Evolutionary conservation across 2,888 invertebrate species (phyloP).

Genomic region (Lasioglossum malachurum): DNA sequence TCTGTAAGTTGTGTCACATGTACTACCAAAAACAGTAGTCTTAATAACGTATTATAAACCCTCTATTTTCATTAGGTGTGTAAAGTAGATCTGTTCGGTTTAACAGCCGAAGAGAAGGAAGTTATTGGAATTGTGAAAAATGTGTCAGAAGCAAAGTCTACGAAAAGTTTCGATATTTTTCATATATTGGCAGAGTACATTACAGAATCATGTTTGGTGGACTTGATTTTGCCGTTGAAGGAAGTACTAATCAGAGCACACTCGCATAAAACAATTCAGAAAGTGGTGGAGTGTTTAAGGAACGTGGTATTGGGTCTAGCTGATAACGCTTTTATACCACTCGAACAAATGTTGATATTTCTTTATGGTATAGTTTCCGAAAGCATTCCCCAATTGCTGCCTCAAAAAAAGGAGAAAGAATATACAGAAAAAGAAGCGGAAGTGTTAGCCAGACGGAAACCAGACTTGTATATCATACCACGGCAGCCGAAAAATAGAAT

Average conservation of each 20-base stretch:
- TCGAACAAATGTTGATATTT: constrained; percentile 91
- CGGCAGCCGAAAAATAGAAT: constrained; percentile 89
- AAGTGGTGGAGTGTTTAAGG: constrained; percentile 92
- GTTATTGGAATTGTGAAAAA: constrained; percentile 93
- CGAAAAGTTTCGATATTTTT: constrained; percentile 94
- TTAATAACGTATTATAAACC: background rate
- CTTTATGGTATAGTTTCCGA: constrained; percentile 93
- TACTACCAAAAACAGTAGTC: background rate
- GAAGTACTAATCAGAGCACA: constrained; percentile 91
- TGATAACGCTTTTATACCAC: constrained; percentile 91
- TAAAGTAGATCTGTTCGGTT: constrained; percentile 95
- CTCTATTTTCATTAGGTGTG: constrained; percentile 87
- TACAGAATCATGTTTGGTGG: constrained; percentile 90
- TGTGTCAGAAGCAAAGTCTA: constrained; percentile 92
- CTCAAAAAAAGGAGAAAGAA: constrained; percentile 86
- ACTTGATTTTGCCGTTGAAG: constrained; percentile 93
- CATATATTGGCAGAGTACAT: constrained; percentile 93
- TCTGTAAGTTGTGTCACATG: constrained; percentile 86
- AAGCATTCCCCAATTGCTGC: constrained; percentile 90
- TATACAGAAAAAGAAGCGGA: constrained; percentile 86
- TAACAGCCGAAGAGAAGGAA: constrained; percentile 96
- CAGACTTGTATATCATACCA: constrained; percentile 92
- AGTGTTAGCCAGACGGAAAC: constrained; percentile 86
- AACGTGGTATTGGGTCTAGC: constrained; percentile 93
- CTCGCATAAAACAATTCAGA: constrained; percentile 92